phyloP scores from a whole-genome alignment of 1,140 invertebrate genomes.

The Cecropterus lyciades region DNA sequence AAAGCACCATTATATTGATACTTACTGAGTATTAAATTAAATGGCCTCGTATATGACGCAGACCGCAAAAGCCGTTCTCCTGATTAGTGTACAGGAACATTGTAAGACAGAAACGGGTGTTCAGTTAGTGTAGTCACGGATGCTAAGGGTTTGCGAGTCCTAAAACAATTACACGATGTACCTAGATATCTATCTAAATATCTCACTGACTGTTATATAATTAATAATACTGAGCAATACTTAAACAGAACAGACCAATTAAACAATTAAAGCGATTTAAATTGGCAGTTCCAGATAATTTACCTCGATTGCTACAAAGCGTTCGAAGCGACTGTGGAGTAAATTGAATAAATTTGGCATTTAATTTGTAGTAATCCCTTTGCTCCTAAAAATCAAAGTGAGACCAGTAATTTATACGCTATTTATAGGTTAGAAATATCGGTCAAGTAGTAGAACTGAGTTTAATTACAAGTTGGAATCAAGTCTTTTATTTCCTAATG shows the following conservation, averaged over 20 bases:
- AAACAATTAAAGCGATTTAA: slow-evolving; percentile 12
- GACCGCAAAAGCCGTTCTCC: too few relatives aligned
- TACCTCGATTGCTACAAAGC: slow-evolving; percentile 6
- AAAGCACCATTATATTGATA: too few relatives aligned
- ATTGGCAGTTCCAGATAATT: slow-evolving; percentile 18
- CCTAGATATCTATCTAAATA: too few relatives aligned
- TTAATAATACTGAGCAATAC: not conserved
- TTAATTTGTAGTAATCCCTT: slow-evolving; percentile 6
- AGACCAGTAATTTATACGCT: slow-evolving; percentile 5
- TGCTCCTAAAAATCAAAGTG: slow-evolving; percentile 3
- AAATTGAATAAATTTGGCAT: slow-evolving; percentile 4
- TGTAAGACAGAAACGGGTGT: too few relatives aligned
- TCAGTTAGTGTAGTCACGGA: too few relatives aligned
- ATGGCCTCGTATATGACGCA: too few relatives aligned
- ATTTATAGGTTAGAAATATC: slow-evolving; percentile 3
- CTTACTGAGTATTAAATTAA: too few relatives aligned
- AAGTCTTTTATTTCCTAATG: too few relatives aligned
- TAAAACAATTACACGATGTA: too few relatives aligned
- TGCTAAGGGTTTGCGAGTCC: too few relatives aligned
- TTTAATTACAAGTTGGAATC: slow-evolving; percentile 5
- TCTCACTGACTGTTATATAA: not conserved
- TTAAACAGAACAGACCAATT: slow-evolving; percentile 1
- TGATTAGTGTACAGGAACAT: too few relatives aligned
- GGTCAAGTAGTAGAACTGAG: not conserved
- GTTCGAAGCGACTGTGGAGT: not conserved